These are phyloP conservation scores for Planococcus citri DNA, from an alignment of 1,140 invertebrate genomes.

Conservation along the genomic window DNA sequence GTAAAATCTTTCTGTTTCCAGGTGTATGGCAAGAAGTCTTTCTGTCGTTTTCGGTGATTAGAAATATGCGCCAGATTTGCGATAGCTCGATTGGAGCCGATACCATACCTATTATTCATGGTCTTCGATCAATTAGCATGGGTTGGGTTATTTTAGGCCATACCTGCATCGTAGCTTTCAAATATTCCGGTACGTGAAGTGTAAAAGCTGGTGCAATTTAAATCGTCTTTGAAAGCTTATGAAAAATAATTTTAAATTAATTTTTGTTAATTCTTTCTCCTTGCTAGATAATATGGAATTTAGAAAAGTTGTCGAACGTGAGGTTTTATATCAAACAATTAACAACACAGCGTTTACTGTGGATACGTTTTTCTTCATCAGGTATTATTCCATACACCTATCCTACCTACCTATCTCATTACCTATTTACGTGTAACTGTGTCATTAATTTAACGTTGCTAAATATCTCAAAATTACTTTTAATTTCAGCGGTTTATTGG, in stretches of 20 bases:
- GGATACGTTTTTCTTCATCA: conserved; percentile 81
- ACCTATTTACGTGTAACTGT: too few species aligned
- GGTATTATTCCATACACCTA: conserved; percentile 33
- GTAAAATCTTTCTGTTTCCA: conserved; percentile 9
- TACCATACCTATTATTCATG: conserved; percentile 68
- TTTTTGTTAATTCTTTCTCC: neutral
- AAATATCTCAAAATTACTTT: conserved; percentile 22
- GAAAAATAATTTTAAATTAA: neutral
- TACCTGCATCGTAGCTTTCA: conserved; percentile 69
- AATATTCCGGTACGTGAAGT: conserved; percentile 54
- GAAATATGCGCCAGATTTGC: conserved; percentile 62
- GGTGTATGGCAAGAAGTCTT: conserved; percentile 39
- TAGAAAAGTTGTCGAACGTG: conserved; percentile 59
- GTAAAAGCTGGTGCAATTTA: neutral
- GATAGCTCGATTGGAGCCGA: conserved; percentile 62
- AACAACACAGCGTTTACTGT: conserved; percentile 80
- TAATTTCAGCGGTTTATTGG: conserved; percentile 53
- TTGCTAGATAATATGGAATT: conserved; percentile 60
- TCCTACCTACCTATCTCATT: neutral
- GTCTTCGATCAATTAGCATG: conserved; percentile 73
- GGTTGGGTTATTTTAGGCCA: conserved; percentile 87
- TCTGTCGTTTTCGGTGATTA: conserved; percentile 62
- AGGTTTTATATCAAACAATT: conserved; percentile 68
- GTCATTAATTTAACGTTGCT: too few species aligned
- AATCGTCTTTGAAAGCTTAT: neutral